A percentile compares a stretch with the other conserved stretches of the same genome.
These are phyloP conservation scores for Chydorus sphaericus DNA, from an alignment of 2,888 invertebrate genomes.

Conservation along the genomic window DNA sequence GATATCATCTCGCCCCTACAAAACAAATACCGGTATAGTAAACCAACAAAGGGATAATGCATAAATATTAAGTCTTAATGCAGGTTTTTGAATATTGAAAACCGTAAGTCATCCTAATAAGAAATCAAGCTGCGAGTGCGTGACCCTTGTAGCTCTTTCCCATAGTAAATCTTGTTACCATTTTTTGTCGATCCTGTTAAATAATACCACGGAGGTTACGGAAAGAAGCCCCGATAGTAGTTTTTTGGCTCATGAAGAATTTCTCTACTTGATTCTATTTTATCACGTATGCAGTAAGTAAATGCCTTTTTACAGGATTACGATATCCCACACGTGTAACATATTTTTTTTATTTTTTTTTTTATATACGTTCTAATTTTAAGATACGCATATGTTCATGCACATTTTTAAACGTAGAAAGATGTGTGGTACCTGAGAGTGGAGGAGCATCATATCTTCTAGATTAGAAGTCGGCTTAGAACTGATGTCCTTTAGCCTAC, in stretches of 20 bases:
- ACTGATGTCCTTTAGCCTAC: neutral
- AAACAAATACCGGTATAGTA: neutral
- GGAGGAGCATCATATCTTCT: slow-evolving; percentile 8
- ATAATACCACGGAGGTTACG: neutral
- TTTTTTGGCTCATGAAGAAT: no score
- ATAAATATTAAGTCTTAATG: neutral
- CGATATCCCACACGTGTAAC: no score
- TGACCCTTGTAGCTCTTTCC: no score
- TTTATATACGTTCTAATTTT: no score
- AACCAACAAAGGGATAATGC: neutral
- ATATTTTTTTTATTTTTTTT: no score
- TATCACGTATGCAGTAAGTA: no score
- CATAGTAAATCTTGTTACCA: neutral
- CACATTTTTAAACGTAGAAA: no score
- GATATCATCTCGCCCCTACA: neutral
- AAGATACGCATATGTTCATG: no score
- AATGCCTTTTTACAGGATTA: no score
- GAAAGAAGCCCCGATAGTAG: neutral
- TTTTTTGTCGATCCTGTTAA: neutral
- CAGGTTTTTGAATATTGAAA: neutral
- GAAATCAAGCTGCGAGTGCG: no score
- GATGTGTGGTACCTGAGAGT: slow-evolving; percentile 7
- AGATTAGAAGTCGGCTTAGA: neutral
- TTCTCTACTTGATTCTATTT: no score
- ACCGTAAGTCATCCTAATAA: no score